Evolutionary conservation across 2,113 vertebrate genomes (phyloP), one percentile per base, ranked within the genome.

Genomic region (Carassius gibelio): DNA sequence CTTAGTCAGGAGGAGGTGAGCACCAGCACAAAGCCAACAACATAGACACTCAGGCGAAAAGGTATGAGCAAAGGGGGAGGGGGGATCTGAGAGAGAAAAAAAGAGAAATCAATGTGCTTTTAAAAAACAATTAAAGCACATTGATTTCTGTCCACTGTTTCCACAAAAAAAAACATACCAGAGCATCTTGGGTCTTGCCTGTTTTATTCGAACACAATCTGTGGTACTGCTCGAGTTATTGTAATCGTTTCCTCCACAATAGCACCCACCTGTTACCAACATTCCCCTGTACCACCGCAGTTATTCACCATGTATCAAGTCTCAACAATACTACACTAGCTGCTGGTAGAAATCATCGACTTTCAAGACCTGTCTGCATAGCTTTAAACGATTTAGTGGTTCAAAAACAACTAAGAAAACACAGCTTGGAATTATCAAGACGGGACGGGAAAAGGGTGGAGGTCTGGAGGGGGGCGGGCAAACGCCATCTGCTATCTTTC

Each of bases 401-500:
- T 78, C 42, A 82, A 72, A 84, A 76, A 59, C 82, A 82, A 71
- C 62, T 19, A 36, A 62, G 85, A 71, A 71, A 71, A 83, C 87
- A 79, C 88, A 91, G 83, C 79, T 85, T 48, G 75, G 88, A 86
- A 84, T 82, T 85, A 91, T 90, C 82, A 91, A 84, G 88, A 30
- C 34, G 42, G 42, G 42, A 23, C 48, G 42, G 7, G 42, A 59
- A 26, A 38, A 19, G 36, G 36, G 71, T 10, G 81, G 75, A 10
- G 42, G 42, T 45, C 2, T 2, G 42, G 42, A 42, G 88, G 85
- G 77, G 23, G 30, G 19, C 1, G 14, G 15, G 76, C 30, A 59
- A 82, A 74, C 81, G 13, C 81, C 81, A 83, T 83, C 81, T 89
- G 91, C 87, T 90, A 91, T 91, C 90, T 88, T 86, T 89, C 88